Conservation (phyloP, 2,797 vertebrate genomes). For the Hapalemur alaotrensis region DNA sequence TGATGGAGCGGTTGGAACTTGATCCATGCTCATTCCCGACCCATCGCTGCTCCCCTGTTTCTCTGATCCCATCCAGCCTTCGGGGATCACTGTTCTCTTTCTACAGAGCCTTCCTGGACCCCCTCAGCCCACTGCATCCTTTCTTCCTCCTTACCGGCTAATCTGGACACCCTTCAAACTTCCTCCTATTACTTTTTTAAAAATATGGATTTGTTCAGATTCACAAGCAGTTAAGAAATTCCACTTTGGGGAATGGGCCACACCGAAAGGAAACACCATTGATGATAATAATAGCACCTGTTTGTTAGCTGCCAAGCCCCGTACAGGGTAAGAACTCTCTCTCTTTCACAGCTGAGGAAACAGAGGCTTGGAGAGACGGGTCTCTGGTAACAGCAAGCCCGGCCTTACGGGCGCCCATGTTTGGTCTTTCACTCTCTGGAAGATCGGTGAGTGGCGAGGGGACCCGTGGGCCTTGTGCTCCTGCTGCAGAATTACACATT, state of each 20-base stretch:
- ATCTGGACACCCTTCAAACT: background rate
- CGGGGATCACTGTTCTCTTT: background rate
- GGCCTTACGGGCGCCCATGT: background rate
- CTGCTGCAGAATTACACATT: background rate
- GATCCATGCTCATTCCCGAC: background rate
- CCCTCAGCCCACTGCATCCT: background rate
- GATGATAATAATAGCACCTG: background rate
- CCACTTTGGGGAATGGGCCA: background rate
- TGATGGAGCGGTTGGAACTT: background rate
- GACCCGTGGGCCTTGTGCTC: fast-evolving
- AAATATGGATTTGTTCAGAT: background rate
- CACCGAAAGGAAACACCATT: background rate
- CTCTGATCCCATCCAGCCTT: background rate
- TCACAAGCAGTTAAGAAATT: background rate
- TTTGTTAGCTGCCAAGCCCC: too few relatives aligned
- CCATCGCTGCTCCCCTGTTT: background rate
- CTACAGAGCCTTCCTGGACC: background rate
- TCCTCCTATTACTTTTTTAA: background rate
- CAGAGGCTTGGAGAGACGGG: background rate
- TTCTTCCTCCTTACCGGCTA: background rate
- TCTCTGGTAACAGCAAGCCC: background rate
- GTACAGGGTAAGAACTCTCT: fast-evolving
- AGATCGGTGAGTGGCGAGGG: background rate
- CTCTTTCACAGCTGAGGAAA: background rate
- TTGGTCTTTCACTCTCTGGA: background rate